A percentile compares a stretch with the other conserved stretches of the same genome.
Conservation (phyloP, 2,113 vertebrate species). For the Antechinus flavipes region DNA sequence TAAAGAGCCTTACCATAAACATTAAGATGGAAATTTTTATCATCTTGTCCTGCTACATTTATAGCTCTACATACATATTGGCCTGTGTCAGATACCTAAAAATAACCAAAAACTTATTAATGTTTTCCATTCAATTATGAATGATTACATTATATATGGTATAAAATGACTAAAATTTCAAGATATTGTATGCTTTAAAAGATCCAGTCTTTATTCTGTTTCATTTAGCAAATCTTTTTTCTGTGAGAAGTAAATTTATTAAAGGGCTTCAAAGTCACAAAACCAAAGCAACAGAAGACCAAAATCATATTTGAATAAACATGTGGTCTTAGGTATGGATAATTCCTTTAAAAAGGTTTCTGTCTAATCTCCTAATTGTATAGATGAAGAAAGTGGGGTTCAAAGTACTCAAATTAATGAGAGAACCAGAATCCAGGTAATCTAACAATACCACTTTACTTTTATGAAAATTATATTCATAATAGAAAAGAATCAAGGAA, state of each 20-base stretch:
- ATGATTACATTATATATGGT: constrained; percentile 53
- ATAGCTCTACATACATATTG: constrained; percentile 96
- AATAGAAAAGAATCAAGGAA: background rate
- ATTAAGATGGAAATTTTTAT: constrained; percentile 97
- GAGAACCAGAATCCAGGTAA: background rate
- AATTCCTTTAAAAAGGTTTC: background rate
- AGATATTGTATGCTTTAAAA: constrained; percentile 66
- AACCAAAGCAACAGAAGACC: background rate
- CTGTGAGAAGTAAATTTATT: background rate
- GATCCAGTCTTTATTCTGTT: constrained; percentile 40
- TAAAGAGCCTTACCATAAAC: constrained; percentile 90
- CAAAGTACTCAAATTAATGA: background rate
- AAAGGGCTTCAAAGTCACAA: background rate
- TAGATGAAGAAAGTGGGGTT: background rate
- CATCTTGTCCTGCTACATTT: constrained; percentile 95
- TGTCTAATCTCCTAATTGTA: background rate
- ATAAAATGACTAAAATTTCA: constrained; percentile 57
- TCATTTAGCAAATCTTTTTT: background rate
- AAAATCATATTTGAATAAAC: background rate
- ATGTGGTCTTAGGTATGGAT: background rate
- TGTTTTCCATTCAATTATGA: constrained; percentile 61
- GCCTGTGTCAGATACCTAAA: constrained; percentile 96
- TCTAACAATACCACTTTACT: background rate
- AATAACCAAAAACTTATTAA: constrained; percentile 75
- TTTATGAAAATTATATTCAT: constrained; percentile 29